Evolutionary conservation across 2,797 vertebrate genomes (phyloP).

Genomic region (Crocidura indochinensis): DNA sequence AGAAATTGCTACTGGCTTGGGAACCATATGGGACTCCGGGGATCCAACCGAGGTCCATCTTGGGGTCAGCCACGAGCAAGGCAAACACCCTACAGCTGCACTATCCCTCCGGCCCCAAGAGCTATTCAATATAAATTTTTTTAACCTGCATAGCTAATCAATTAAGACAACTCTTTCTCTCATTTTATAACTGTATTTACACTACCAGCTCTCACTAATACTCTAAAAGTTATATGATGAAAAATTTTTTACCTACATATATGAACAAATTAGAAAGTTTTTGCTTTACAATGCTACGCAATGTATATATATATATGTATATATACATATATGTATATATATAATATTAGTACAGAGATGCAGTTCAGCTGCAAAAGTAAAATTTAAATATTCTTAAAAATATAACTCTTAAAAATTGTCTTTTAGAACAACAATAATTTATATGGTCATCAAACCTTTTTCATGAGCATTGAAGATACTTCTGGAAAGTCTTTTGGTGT

Average conservation of each 20-base stretch:
- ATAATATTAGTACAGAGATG: background rate
- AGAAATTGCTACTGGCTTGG: no score
- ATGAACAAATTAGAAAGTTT: background rate
- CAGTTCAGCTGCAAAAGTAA: no score
- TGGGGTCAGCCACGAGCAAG: no score
- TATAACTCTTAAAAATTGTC: constrained; percentile 55
- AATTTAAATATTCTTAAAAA: background rate
- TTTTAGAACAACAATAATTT: constrained; percentile 94
- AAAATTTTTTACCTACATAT: background rate
- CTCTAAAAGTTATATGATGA: background rate
- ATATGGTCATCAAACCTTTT: constrained; percentile 97
- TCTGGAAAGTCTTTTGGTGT: constrained; percentile 95
- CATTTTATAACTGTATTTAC: background rate
- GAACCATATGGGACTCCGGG: no score
- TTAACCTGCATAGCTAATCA: background rate
- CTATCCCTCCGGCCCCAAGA: no score
- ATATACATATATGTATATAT: background rate
- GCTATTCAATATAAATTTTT: background rate
- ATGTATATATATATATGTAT: no score
- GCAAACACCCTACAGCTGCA: no score
- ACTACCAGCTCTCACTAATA: background rate
- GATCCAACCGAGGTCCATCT: no score
- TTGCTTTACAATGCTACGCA: background rate
- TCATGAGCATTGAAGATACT: constrained; percentile 95
- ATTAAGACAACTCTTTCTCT: constrained; percentile 1